Evolutionary conservation across 1,140 invertebrate species (phyloP).

Genomic region (Danaus plexippus): DNA sequence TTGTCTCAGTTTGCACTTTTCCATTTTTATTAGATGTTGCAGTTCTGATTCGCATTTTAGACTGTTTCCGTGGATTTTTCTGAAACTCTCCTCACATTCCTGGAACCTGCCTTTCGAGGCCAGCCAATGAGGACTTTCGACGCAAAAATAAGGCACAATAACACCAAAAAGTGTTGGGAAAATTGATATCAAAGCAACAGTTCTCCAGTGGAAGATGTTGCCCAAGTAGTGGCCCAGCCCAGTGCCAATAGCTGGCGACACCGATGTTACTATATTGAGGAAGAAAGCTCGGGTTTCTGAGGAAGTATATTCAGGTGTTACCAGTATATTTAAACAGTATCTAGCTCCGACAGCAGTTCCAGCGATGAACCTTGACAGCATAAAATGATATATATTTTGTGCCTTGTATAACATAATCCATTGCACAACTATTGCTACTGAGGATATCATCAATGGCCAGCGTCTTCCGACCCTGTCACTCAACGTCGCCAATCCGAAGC

Average conservation of each 20-base stretch:
- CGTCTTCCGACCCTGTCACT: not conserved
- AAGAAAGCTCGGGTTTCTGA: too few relatives aligned
- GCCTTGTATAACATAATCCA: conserved; percentile 1
- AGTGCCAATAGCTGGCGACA: too few relatives aligned
- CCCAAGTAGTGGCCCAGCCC: too few relatives aligned
- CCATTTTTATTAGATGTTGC: conserved; percentile 4
- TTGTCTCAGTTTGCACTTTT: conserved; percentile 2
- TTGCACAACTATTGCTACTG: not conserved
- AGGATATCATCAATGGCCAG: not conserved
- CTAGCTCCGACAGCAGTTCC: not conserved
- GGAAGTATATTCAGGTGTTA: not conserved
- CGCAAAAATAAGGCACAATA: conserved; percentile 18
- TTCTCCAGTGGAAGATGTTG: conserved; percentile 14
- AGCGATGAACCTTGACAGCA: not conserved
- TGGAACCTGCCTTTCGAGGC: conserved; percentile 16
- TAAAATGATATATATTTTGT: not conserved
- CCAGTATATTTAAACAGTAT: not conserved
- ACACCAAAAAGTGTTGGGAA: conserved; percentile 10
- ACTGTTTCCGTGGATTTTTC: conserved; percentile 4
- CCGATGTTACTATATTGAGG: too few relatives aligned
- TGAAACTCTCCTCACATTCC: conserved; percentile 16
- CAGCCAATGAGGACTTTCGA: conserved; percentile 20
- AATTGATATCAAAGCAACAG: conserved; percentile 16
- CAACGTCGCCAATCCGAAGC: not conserved
- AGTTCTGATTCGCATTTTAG: conserved; percentile 15